phyloP scores from a whole-genome alignment of 30 jellyfish, hydroid and myxozoan species.

The Sanderia malayensis region DNA sequence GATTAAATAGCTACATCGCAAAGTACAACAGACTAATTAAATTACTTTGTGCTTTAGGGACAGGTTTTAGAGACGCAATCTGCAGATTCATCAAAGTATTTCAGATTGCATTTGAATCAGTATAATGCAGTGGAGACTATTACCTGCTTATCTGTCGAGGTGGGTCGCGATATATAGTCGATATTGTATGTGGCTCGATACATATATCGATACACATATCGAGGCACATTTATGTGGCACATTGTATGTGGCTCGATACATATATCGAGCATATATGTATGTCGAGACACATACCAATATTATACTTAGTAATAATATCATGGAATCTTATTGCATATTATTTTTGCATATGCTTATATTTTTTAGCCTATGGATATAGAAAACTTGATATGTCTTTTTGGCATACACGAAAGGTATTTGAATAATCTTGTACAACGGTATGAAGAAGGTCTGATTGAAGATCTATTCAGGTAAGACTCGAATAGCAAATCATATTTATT shows the following conservation, averaged over 20 bases:
- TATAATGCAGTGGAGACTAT: constrained; percentile 71
- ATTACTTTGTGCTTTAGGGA: too few species aligned
- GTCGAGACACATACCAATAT: too few species aligned
- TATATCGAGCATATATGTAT: too few species aligned
- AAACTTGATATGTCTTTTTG: constrained; percentile 70
- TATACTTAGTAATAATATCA: too few species aligned
- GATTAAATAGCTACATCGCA: neutral
- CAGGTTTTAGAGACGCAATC: constrained; percentile 57
- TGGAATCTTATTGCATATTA: too few species aligned
- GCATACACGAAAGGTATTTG: constrained; percentile 74
- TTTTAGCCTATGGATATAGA: constrained; percentile 64
- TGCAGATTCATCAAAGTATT: constrained; percentile 41
- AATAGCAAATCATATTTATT: too few species aligned
- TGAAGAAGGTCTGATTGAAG: constrained; percentile 83
- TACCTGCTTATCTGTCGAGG: constrained; percentile 73
- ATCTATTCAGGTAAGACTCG: constrained; percentile 68
- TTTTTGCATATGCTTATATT: neutral
- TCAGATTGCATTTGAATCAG: constrained; percentile 81
- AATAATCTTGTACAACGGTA: constrained; percentile 75
- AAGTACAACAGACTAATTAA: too few species aligned
- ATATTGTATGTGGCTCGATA: too few species aligned
- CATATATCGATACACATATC: too few species aligned
- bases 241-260: too few species aligned
- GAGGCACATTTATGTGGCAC: too few species aligned
- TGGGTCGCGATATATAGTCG: constrained; percentile 7